A percentile compares a stretch with the other conserved stretches of the same genome.
phyloP scores from a whole-genome alignment of 2,113 vertebrate species.

The Saimiri boliviensis region DNA sequence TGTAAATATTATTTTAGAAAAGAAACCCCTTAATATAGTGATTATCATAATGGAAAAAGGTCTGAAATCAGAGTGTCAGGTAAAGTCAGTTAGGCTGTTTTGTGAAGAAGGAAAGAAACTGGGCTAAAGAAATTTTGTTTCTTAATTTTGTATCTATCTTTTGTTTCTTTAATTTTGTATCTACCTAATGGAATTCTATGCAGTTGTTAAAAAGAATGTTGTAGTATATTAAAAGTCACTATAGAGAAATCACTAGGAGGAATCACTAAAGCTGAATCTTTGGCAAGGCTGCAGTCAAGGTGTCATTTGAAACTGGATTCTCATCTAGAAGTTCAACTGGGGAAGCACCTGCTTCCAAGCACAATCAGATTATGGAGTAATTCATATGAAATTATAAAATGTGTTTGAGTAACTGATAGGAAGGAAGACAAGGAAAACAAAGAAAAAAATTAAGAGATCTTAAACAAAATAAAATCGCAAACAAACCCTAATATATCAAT shows the following conservation, averaged over 20 bases:
- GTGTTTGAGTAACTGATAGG: not conserved
- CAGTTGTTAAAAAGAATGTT: not conserved
- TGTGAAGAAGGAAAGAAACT: not conserved
- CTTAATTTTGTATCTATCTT: too few relatives aligned
- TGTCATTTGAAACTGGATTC: not conserved
- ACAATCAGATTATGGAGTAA: not conserved
- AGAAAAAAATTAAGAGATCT: not conserved
- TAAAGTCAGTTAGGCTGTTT: not conserved
- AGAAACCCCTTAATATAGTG: not conserved
- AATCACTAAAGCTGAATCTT: not conserved
- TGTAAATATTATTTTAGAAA: not conserved
- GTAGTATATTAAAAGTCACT: not conserved
- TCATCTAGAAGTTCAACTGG: not conserved
- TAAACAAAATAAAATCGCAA: not conserved
- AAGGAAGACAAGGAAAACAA: not conserved
- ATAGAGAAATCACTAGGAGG: not conserved
- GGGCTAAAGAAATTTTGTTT: not conserved
- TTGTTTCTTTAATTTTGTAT: not conserved
- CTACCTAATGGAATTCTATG: not conserved
- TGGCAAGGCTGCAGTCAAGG: not conserved
- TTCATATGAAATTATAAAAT: not conserved
- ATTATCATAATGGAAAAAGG: not conserved
- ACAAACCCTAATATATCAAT: not conserved
- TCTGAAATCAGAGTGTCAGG: not conserved
- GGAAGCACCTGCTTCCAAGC: not conserved